Evolutionary conservation across 2,797 vertebrate species (phyloP).

Genomic region (Chromobotia macracanthus): DNA sequence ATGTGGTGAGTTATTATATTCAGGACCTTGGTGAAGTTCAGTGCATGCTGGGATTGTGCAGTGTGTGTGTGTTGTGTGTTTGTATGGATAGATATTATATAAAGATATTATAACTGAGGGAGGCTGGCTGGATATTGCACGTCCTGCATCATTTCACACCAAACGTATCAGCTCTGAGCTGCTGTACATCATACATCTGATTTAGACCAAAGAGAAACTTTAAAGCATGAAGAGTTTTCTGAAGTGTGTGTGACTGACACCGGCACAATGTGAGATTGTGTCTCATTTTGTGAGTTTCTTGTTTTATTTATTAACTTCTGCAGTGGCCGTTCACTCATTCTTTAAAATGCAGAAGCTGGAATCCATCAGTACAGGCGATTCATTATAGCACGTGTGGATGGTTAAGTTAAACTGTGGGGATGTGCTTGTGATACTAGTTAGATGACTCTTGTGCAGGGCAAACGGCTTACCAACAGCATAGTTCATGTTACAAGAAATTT

Average conservation of each 20-base stretch:
- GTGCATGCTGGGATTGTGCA: conserved; percentile 29
- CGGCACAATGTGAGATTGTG: not conserved
- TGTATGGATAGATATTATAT: conserved; percentile 6
- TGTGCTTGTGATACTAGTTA: not conserved
- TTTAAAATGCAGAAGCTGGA: conserved; percentile 23
- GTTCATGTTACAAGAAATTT: not conserved
- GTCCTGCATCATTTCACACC: not conserved
- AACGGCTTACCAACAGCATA: not conserved
- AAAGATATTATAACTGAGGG: conserved; percentile 13
- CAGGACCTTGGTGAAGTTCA: conserved; percentile 32
- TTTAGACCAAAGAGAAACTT: not conserved
- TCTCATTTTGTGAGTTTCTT: not conserved
- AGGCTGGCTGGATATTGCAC: conserved; percentile 5
- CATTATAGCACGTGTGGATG: not conserved
- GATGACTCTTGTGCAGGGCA: not conserved
- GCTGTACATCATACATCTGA: not conserved
- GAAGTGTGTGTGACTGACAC: not conserved
- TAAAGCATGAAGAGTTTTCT: not conserved
- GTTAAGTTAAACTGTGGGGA: not conserved
- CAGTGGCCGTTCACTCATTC: conserved; percentile 25
- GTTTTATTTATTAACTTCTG: not conserved
- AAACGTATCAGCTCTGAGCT: not conserved
- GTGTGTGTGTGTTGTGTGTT: not conserved
- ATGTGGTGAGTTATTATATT: conserved; percentile 20
- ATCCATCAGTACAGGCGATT: conserved; percentile 11